Percentiles rank a stretch among this genome's conserved stretches.
phyloP scores from a whole-genome alignment of 2,888 invertebrate genomes.

The Lomographa bimaculata region DNA sequence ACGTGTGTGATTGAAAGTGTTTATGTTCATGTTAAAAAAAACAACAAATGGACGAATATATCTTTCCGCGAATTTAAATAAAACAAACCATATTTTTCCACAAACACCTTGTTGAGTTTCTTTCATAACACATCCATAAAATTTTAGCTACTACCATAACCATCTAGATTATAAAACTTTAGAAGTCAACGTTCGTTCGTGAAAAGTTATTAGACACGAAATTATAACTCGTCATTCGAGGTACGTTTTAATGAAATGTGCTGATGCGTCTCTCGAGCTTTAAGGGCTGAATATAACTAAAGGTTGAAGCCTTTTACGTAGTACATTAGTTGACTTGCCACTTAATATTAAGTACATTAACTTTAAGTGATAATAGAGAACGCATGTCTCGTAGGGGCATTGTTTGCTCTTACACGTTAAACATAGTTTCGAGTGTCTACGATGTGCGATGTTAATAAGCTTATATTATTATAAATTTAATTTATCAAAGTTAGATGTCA shows the following conservation, averaged over 20 bases:
- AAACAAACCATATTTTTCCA: too few relatives aligned
- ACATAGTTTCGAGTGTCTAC: too few relatives aligned
- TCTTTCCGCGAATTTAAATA: too few relatives aligned
- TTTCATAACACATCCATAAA: too few relatives aligned
- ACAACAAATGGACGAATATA: too few relatives aligned
- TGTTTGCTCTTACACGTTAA: too few relatives aligned
- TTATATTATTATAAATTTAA: too few relatives aligned
- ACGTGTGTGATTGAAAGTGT: too few relatives aligned
- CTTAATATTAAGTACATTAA: not conserved
- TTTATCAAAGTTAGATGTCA: too few relatives aligned
- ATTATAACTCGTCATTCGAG: conserved; percentile 3
- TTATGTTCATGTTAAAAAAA: too few relatives aligned
- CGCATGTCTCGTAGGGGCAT: too few relatives aligned
- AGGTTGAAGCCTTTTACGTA: conserved; percentile 7
- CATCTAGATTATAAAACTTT: conserved; percentile 9
- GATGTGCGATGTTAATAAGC: too few relatives aligned
- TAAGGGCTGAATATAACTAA: conserved; percentile 6
- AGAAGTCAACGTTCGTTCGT: conserved; percentile 11
- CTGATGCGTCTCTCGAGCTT: conserved; percentile 8
- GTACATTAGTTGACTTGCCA: conserved; percentile 9
- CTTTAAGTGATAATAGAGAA: conserved; percentile 7
- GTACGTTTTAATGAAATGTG: conserved; percentile 12
- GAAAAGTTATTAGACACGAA: conserved; percentile 10
- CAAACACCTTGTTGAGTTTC: conserved; percentile 9
- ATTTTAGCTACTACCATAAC: conserved; percentile 9